phyloP scores from a whole-genome alignment of 2,113 vertebrate genomes.

The Syrmaticus mikado region DNA sequence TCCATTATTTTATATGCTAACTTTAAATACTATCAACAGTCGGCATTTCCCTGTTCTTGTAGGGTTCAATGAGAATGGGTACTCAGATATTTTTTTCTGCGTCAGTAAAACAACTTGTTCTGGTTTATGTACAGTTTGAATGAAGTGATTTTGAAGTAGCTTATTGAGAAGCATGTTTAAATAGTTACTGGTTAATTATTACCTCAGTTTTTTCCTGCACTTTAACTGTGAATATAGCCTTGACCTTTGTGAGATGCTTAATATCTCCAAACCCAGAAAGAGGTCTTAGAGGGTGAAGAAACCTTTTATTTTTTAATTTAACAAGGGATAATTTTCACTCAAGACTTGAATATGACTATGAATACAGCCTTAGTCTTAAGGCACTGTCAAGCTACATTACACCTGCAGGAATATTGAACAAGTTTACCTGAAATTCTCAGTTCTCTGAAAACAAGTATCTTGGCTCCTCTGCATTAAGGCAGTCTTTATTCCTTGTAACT shows the following conservation, averaged over 20 bases:
- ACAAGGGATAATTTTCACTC: not conserved
- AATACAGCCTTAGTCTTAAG: not conserved
- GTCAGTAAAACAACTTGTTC: constrained; percentile 52
- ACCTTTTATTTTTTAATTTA: not conserved
- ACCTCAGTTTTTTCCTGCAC: not conserved
- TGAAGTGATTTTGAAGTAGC: constrained; percentile 18
- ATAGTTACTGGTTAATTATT: constrained; percentile 64
- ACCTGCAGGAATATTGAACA: not conserved
- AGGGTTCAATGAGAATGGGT: constrained; percentile 18
- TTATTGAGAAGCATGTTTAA: constrained; percentile 47
- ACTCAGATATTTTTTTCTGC: not conserved
- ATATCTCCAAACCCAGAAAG: not conserved
- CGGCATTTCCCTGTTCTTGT: not conserved
- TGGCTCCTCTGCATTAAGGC: not conserved
- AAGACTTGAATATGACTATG: not conserved
- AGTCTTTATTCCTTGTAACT: not conserved
- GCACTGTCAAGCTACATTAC: not conserved
- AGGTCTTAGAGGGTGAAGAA: not conserved
- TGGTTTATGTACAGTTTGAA: not conserved
- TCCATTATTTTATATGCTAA: not conserved
- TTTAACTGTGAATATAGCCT: constrained; percentile 52
- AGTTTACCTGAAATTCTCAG: not conserved
- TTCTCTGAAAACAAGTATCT: not conserved
- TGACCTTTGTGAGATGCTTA: constrained; percentile 36
- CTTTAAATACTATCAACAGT: not conserved